These are phyloP conservation scores for Drosophila parabipectinata DNA, from an alignment of 1,140 invertebrate genomes.

Conservation along the genomic window DNA sequence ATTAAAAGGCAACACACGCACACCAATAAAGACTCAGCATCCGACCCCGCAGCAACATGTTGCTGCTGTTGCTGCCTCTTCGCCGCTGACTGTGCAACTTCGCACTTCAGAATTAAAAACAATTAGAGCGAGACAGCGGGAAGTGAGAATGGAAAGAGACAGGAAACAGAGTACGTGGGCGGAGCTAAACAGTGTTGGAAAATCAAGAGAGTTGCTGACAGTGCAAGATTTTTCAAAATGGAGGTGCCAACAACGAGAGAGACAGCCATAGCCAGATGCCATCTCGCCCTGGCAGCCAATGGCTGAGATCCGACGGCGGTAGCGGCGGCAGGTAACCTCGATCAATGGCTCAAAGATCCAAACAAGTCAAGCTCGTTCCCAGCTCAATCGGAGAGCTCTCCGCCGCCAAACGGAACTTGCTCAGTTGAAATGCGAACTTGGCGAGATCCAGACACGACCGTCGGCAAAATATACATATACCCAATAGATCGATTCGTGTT, in stretches of 20 bases:
- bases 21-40: not conserved
- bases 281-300: constrained; percentile 38
- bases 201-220: constrained; percentile 23
- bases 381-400: constrained; percentile 53
- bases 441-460: constrained; percentile 69
- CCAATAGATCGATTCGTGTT: not conserved
- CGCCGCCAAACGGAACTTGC: constrained; percentile 57
- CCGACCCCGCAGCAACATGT: constrained; percentile 28
- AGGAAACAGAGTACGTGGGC: constrained; percentile 31
- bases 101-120: constrained; percentile 80
- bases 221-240: constrained; percentile 75
- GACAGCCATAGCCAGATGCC: constrained; percentile 28
- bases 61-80: constrained; percentile 40
- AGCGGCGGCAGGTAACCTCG: constrained; percentile 61
- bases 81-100: constrained; percentile 76
- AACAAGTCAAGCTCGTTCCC: constrained; percentile 77
- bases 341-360: constrained; percentile 65
- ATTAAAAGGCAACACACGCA: constrained; percentile 74
- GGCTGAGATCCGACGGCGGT: not conserved
- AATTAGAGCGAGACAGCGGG: constrained; percentile 57
- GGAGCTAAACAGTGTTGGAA: constrained; percentile 49
- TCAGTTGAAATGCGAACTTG: constrained; percentile 80
- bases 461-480: constrained; percentile 38
- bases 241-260: constrained; percentile 68
- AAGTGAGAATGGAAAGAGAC: constrained; percentile 17